Percentiles rank a stretch among this genome's conserved stretches.
Conservation (phyloP, 2,113 vertebrate species). For the Brachirus orientalis region DNA sequence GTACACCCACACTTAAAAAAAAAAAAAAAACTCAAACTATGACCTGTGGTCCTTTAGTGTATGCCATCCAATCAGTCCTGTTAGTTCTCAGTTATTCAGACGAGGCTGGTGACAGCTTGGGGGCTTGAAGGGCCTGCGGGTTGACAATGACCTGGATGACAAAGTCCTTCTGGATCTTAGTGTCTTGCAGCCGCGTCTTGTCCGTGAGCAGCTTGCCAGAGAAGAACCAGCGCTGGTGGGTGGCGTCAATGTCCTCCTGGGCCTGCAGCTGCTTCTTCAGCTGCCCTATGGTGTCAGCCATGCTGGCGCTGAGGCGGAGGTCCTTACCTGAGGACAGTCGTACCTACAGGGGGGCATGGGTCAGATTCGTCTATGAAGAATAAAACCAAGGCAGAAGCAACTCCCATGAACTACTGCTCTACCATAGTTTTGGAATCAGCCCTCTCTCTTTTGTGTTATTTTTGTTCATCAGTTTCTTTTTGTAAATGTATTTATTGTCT, state of each 20-base stretch:
- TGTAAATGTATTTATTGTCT: too few species aligned
- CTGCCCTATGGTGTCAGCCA: constrained; percentile 92
- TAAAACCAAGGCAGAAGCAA: neutral
- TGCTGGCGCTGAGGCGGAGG: constrained; percentile 92
- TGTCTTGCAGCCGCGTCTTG: constrained; percentile 94
- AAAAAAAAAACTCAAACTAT: neutral
- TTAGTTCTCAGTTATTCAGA: constrained; percentile 45
- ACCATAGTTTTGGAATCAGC: too few species aligned
- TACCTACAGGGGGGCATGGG: constrained; percentile 44
- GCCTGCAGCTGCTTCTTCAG: constrained; percentile 95
- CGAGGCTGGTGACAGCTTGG: constrained; percentile 52
- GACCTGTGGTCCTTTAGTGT: constrained; percentile 13
- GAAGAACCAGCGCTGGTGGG: constrained; percentile 98
- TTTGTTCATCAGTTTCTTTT: too few species aligned
- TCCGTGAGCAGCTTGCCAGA: constrained; percentile 97
- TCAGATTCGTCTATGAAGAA: neutral
- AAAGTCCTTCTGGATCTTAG: constrained; percentile 99
- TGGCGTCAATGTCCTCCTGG: constrained; percentile 90
- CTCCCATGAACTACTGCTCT: too few species aligned
- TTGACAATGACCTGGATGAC: constrained; percentile 99
- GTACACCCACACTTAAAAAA: neutral
- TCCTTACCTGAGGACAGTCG: constrained; percentile 95
- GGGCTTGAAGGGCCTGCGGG: constrained; percentile 81
- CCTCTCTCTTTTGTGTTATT: too few species aligned
- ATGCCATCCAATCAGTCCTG: neutral